Percentiles rank a stretch among this genome's conserved stretches.
phyloP scores from a whole-genome alignment of 1,140 invertebrate species.

The Pemphigus obesinymphae region DNA sequence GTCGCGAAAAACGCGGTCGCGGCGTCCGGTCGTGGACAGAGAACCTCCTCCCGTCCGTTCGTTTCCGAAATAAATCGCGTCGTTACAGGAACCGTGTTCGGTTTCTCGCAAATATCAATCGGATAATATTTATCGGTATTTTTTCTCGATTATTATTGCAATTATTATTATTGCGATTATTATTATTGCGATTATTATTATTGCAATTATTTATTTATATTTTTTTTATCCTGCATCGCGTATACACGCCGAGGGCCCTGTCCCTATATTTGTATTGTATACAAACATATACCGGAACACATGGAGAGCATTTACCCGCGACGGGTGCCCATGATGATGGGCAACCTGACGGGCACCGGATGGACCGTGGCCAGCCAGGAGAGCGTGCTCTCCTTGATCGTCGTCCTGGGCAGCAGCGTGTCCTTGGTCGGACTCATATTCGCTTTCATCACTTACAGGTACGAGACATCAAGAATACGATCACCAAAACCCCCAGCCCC shows the following conservation, averaged over 20 bases:
- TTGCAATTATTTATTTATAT: too few species aligned
- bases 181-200: not conserved
- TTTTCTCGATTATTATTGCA: not conserved
- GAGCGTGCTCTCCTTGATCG: conserved; percentile 60
- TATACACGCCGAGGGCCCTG: not conserved
- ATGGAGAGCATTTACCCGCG: conserved; percentile 28
- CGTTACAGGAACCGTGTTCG: too few species aligned
- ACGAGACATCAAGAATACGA: too few species aligned
- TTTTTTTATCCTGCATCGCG: too few species aligned
- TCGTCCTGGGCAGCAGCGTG: conserved; percentile 63
- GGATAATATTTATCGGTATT: too few species aligned
- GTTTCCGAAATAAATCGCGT: too few species aligned
- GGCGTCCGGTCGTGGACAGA: not conserved
- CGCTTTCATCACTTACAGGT: conserved; percentile 69
- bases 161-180: too few species aligned
- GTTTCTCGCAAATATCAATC: too few species aligned
- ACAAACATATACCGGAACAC: too few species aligned
- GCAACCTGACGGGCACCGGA: conserved; percentile 7
- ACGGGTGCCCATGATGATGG: conserved; percentile 5
- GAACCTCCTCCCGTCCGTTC: not conserved
- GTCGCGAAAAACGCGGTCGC: conserved; percentile 23
- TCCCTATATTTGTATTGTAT: too few species aligned
- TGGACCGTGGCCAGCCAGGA: conserved; percentile 50
- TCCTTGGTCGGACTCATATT: conserved; percentile 64
- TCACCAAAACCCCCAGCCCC: too few species aligned